Evolutionary conservation across 2,797 vertebrate species (phyloP), one percentile per base, ranked within the genome.

Genomic region (Crypturellus tataupa): DNA sequence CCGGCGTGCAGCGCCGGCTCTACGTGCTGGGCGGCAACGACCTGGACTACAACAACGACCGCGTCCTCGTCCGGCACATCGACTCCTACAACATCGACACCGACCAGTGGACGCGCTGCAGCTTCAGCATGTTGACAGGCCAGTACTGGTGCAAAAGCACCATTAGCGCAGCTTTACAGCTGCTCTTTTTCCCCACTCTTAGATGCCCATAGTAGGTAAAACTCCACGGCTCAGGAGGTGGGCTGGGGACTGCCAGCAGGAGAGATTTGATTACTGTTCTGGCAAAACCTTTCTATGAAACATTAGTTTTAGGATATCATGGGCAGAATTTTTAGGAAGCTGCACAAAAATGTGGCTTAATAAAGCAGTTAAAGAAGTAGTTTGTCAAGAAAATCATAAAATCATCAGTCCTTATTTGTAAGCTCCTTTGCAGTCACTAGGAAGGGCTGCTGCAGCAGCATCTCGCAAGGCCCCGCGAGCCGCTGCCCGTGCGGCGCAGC

Each of bases 21-120:
- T 99, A 99, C 2, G 99, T 99, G 94, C 97, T 99, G 1, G 99
- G 99, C 0, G 99, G 99, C 72, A 99, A 99, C 12, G 99, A 99
- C 95, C 97, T 99, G 39, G 99, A 99, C 97, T 99, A 99, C 97
- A 99, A 99, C 96, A 99, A 99, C 2, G 99, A 99, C 92, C 98
- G 99, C 40, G 98, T 99, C 92, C 98, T 99, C 76, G 99, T 99
- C 64, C 98, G 99, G 18, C 99, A 99, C 91, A 99, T 99, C 89
- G 99, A 99, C 96, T 98, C 98, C 55, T 99, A 99, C 89, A 98
- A 98, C 97, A 99, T 99, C 76, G 99, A 99, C 49, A 59, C 98
- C 46, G 99, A 99, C 97, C 99, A 99, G 73, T 99, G 99, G 99
- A 99, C 99, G 0, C 99, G 99, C 10, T 99, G 99, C 97, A 98